Evolutionary conservation across 2,888 invertebrate species (phyloP), one percentile per base, ranked within the genome.

Genomic region (Drosophila falleni): DNA sequence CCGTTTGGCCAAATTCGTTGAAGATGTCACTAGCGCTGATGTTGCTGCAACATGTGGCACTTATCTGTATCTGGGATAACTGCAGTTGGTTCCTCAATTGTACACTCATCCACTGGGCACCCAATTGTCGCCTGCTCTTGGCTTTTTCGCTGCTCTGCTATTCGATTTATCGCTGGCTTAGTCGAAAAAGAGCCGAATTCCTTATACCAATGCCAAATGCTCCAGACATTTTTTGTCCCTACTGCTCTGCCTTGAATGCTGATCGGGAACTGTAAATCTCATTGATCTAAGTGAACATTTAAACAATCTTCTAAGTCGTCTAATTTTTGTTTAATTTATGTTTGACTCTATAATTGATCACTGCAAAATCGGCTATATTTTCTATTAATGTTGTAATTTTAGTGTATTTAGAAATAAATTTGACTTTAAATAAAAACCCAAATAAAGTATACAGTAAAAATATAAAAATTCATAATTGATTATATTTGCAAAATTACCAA

Each of bases 11-110:
- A 19, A 61, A 35, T 19, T 59, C 74, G 0, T 0, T 79, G 23
- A 65, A 71, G 46, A 77, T 77, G 58, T 44, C 35, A 3, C 0
- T 59, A 4, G 10, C 56, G 11, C 29, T 74, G 54, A 15, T 62
- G 54, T 13, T 74, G 50, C n/a, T 74, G 54, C 74, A 74, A n/a
- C 59, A 67, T 59, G 73, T 74, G 37, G 78, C 66, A 3, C 55
- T 74, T 3, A 13, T 44, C 26, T 6, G 26, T 3, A 4, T 78
- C 10, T 74, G 74, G 78, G 74, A 74, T 16, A 55, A 11, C 5
- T 46, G 16, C 35, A 33, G 49, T 46, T 78, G 65, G 58, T 13
- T 47, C 8, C 41, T 73, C 39, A 62, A 66, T 23, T 58, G 11
- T 6, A 60, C 41, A 1, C 37, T 54, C 2, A n/a, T n/a, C 13